Conservation (phyloP, 2,888 invertebrate species). For the Drosophila affinis region DNA sequence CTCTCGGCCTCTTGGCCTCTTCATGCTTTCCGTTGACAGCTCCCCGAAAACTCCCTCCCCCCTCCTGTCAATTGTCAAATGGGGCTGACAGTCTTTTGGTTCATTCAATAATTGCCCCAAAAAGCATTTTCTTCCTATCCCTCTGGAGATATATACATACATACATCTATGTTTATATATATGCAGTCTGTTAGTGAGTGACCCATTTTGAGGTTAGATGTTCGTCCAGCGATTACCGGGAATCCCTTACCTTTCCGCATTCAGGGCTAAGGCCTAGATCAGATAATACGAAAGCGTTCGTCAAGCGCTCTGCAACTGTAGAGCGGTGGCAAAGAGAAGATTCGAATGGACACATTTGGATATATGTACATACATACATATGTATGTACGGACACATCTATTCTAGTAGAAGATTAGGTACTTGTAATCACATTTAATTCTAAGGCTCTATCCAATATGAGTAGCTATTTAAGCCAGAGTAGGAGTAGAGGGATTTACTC, state of each 20-base stretch:
- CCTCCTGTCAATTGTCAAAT: conserved; percentile 12
- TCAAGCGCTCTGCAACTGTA: too few species aligned
- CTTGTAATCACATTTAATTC: too few species aligned
- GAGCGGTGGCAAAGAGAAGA: too few species aligned
- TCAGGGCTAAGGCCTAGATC: not conserved
- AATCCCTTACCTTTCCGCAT: conserved; percentile 4
- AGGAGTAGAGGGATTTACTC: too few species aligned
- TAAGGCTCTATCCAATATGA: too few species aligned
- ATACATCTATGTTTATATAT: not conserved
- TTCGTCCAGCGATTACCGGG: conserved; percentile 6
- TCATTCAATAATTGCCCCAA: conserved; percentile 29
- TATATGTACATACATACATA: too few species aligned
- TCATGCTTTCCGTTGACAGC: not conserved
- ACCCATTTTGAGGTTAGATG: conserved; percentile 24
- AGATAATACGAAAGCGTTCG: not conserved
- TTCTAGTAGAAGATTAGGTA: too few species aligned
- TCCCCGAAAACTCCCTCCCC: not conserved
- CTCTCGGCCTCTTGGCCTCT: not conserved
- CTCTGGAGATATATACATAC: too few species aligned
- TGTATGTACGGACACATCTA: too few species aligned
- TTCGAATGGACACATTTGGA: too few species aligned
- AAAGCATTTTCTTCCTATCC: not conserved
- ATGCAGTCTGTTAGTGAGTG: not conserved
- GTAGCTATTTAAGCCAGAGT: too few species aligned
- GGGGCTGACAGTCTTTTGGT: conserved; percentile 18